Percentiles rank a stretch among this genome's conserved stretches.
Conservation (phyloP, 2,888 invertebrate species). For the Macrosoma leucophasiata region DNA sequence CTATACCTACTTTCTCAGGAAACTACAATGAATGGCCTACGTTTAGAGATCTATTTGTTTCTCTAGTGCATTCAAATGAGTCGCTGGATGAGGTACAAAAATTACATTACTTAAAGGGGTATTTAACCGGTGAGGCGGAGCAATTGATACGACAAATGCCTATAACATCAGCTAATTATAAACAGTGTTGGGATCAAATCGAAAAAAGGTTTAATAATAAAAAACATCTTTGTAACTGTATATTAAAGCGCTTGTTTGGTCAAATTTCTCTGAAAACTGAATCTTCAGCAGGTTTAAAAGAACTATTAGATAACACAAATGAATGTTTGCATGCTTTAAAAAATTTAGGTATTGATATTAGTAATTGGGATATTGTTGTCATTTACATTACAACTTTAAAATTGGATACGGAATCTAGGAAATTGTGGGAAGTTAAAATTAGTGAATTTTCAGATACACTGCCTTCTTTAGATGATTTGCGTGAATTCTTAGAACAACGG, state of each 20-base stretch:
- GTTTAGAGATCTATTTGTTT: slow-evolving; percentile 12
- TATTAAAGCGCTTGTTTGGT: slow-evolving; percentile 17
- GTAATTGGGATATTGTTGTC: slow-evolving; percentile 20
- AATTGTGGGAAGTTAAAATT: slow-evolving; percentile 17
- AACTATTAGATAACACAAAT: slow-evolving; percentile 14
- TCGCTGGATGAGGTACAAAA: slow-evolving; percentile 24
- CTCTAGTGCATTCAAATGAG: slow-evolving; percentile 16
- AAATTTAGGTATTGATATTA: slow-evolving; percentile 17
- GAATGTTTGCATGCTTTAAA: slow-evolving; percentile 16
- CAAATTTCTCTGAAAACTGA: too few species aligned
- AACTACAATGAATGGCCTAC: slow-evolving; percentile 3
- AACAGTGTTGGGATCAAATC: slow-evolving; percentile 11
- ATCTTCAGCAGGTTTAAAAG: slow-evolving; percentile 9
- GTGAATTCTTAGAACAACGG: slow-evolving; percentile 4
- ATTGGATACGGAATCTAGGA: slow-evolving; percentile 16
- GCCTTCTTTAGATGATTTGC: neutral
- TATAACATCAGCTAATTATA: slow-evolving; percentile 13
- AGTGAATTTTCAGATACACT: neutral
- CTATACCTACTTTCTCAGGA: slow-evolving; percentile 17
- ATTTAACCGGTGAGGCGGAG: slow-evolving; percentile 27
- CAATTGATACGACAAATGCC: slow-evolving; percentile 20
- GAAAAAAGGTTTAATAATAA: slow-evolving; percentile 18
- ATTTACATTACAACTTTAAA: slow-evolving; percentile 10
- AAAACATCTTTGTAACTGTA: slow-evolving; percentile 13
- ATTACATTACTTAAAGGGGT: slow-evolving; percentile 10